Base-by-base conservation (phyloP, 2,888 invertebrate species). In the Heterodera filipjevi region DNA sequence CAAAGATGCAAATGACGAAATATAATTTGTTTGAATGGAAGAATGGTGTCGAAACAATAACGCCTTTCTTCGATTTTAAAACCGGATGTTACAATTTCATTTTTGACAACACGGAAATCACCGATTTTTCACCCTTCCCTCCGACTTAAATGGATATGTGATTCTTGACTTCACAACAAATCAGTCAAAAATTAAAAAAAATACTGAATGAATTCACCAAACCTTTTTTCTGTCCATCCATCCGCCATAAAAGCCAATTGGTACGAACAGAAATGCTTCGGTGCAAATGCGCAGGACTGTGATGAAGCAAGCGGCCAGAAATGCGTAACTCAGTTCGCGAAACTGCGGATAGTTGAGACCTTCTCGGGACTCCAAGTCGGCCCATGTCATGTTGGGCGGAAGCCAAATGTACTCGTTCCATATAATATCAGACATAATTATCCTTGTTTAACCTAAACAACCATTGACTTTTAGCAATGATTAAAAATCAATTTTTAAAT, bases 381-480 rank as follows among this genome's bases (percentile, higher is more conserved):
- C 77, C 88, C 88, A 88, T 6, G 79, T 80, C n/a, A 85, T 83
- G 77, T 83, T 83, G 44, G 84, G 82, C 59, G 88, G 87, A 68
- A 88, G 82, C 88, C 88, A 88, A 73, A 86, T 82, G 32, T 77
- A 71, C 66, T 86, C 84, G 68, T 82, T 81, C 85, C 85, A 86
- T 53, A 86, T 59, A 59, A 59, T 59, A 49, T 49, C 49, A 12
- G 59, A 59, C 59, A 27, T 27, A 10, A n/a, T 59, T 59, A 6
- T 8, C 27, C 8, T 27, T 59, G n/a, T 59, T 59, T 59, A 59
- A n/a, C 59, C 59, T 59, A 27, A n/a, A 59, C 6, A 53, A 14
- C 49, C 5, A 19, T 5, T 3, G 22, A 53, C 5, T 16, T 53
- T 19, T 53, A 16, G 12, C 14, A 59, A 59, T 59, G n/a, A 5